phyloP scores from a whole-genome alignment of 2,113 vertebrate species.

The Ancistrus triradiatus region DNA sequence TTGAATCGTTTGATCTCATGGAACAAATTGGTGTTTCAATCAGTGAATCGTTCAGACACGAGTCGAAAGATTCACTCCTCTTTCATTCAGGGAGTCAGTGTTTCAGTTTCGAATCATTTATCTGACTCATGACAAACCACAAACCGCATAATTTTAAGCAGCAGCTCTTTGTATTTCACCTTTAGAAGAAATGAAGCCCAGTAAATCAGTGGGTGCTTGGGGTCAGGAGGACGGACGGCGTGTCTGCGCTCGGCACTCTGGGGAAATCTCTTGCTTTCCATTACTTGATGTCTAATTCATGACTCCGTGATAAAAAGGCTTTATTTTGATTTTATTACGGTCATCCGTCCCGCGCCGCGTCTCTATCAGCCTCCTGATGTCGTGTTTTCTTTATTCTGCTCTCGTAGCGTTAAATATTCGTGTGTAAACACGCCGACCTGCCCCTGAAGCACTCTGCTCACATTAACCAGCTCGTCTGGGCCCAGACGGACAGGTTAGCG shows the following conservation, averaged over 20 bases:
- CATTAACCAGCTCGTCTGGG: slow-evolving; percentile 40
- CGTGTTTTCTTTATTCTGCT: background rate
- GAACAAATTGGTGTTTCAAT: too few species aligned
- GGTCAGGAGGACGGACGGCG: background rate
- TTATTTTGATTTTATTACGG: slow-evolving; percentile 8
- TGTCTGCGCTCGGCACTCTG: background rate
- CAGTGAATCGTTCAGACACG: too few species aligned
- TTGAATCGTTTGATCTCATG: too few species aligned
- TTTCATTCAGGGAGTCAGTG: too few species aligned
- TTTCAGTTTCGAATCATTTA: too few species aligned
- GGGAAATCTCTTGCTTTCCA: background rate
- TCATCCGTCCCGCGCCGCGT: slow-evolving; percentile 17
- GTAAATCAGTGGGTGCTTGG: background rate
- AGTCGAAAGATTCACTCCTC: too few species aligned
- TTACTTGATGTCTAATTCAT: slow-evolving; percentile 29
- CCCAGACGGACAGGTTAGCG: background rate
- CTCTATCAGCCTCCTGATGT: slow-evolving; percentile 38
- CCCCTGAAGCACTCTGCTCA: slow-evolving; percentile 43
- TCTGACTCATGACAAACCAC: too few species aligned
- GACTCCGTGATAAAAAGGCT: background rate
- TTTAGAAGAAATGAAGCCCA: background rate
- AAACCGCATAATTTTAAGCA: too few species aligned
- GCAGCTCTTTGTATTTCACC: too few species aligned
- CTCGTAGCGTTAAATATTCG: slow-evolving; percentile 5
- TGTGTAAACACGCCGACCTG: slow-evolving; percentile 26